phyloP scores from a whole-genome alignment of 2,888 invertebrate species.

The Orthosia gracilis region DNA sequence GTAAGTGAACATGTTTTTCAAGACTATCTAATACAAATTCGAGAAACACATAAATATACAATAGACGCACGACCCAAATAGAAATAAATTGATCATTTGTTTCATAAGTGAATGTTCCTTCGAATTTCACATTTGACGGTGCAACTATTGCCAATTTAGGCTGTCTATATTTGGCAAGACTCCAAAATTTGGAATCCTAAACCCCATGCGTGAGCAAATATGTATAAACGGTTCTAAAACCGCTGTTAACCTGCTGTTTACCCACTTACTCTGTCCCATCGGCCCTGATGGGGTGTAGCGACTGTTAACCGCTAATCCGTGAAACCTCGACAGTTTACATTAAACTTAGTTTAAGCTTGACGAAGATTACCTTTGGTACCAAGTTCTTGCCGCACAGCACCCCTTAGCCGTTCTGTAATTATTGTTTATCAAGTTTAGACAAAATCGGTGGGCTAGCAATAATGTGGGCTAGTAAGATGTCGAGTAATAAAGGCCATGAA shows the following conservation, averaged over 20 bases:
- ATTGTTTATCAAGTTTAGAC: slow-evolving; percentile 57
- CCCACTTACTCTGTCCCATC: slow-evolving; percentile 33
- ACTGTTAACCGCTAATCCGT: slow-evolving; percentile 79
- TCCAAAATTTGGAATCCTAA: neutral
- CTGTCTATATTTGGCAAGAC: too few relatives aligned
- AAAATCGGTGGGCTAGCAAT: slow-evolving; percentile 6
- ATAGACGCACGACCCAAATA: neutral
- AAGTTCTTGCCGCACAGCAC: slow-evolving; percentile 53
- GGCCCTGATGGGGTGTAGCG: slow-evolving; percentile 67
- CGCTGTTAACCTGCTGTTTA: slow-evolving; percentile 15
- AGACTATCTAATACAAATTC: neutral
- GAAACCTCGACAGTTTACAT: slow-evolving; percentile 76
- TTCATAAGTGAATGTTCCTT: slow-evolving; percentile 4
- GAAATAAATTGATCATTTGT: neutral
- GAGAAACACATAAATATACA: slow-evolving; percentile 9
- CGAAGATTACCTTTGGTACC: slow-evolving; percentile 72
- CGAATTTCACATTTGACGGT: neutral
- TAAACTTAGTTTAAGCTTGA: slow-evolving; percentile 75
- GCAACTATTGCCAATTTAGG: neutral
- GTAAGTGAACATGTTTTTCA: neutral
- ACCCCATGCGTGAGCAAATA: neutral
- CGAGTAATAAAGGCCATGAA: neutral
- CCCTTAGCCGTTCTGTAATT: slow-evolving; percentile 58
- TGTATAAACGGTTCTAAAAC: neutral
- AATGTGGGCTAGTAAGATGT: neutral